Percentiles rank a stretch among this genome's conserved stretches.
Evolutionary conservation across 1,140 invertebrate genomes (phyloP).

Genomic region (Cydia strobilella): DNA sequence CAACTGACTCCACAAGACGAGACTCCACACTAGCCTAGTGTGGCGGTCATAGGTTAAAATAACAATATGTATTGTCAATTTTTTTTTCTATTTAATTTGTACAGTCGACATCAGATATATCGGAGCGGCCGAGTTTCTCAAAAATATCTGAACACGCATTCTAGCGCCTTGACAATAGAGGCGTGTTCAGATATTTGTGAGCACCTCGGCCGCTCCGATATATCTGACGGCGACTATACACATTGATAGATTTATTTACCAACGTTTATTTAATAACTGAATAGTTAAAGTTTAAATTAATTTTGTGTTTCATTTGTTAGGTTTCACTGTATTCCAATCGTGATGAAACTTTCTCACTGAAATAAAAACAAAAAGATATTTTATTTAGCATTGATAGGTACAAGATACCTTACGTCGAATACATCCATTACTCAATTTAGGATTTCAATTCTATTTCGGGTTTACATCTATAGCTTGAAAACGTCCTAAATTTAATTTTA

Average conservation of each 20-base stretch:
- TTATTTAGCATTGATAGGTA: neutral
- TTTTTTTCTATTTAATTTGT: too few species aligned
- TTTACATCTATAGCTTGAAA: constrained; percentile 13
- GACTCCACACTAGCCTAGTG: too few species aligned
- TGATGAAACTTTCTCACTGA: neutral
- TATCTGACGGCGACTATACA: too few species aligned
- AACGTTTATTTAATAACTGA: neutral
- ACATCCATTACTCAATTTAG: neutral
- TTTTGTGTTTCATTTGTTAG: neutral
- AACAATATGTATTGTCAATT: too few species aligned
- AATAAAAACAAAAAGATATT: neutral
- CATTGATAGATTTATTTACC: neutral
- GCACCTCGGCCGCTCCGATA: too few species aligned
- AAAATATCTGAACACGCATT: too few species aligned
- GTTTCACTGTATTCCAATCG: neutral
- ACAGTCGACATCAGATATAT: too few species aligned
- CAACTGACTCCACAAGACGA: too few species aligned
- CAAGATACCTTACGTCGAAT: neutral
- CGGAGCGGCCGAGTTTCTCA: too few species aligned
- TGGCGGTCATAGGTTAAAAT: too few species aligned
- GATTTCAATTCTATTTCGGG: constrained; percentile 14
- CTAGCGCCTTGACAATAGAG: too few species aligned
- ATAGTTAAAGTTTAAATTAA: neutral
- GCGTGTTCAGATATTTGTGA: too few species aligned
- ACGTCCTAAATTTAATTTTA: constrained; percentile 20